Evolutionary conservation across 2,888 invertebrate species (phyloP).

Genomic region (Polyommatus icarus): DNA sequence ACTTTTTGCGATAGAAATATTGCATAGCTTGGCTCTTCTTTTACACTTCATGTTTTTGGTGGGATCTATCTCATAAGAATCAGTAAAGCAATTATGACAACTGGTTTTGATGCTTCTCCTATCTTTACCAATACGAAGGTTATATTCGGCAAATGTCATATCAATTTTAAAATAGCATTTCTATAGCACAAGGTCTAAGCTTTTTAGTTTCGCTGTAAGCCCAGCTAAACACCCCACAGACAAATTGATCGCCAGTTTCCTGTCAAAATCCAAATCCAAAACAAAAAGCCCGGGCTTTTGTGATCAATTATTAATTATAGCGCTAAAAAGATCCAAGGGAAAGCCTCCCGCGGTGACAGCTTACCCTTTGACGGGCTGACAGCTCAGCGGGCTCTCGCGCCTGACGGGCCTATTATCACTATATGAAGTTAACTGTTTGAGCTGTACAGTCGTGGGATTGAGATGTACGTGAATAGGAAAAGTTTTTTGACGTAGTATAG

Average conservation of each 20-base stretch:
- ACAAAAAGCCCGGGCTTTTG: slow-evolving; percentile 45
- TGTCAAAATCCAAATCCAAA: slow-evolving; percentile 3
- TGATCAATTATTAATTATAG: slow-evolving; percentile 21
- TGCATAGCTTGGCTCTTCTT: too few relatives aligned
- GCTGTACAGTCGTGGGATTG: background rate
- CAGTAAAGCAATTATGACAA: too few relatives aligned
- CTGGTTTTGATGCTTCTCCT: too few relatives aligned
- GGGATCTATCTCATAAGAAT: too few relatives aligned
- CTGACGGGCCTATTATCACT: slow-evolving; percentile 67
- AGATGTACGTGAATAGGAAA: background rate
- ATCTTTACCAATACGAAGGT: too few relatives aligned
- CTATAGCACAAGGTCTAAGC: background rate
- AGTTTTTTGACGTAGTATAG: background rate
- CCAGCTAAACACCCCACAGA: background rate
- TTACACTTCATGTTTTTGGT: too few relatives aligned
- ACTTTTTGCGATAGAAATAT: too few relatives aligned
- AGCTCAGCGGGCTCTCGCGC: slow-evolving; percentile 68
- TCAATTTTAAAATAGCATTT: background rate
- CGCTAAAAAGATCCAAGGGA: slow-evolving; percentile 20
- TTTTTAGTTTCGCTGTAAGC: background rate
- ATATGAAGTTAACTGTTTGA: slow-evolving; percentile 36
- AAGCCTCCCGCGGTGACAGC: slow-evolving; percentile 71
- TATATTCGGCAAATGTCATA: background rate
- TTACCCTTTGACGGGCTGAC: slow-evolving; percentile 78
- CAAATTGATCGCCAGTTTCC: background rate